phyloP scores from a whole-genome alignment of 23 tunicate genomes.

The Halocynthia aurantium region DNA sequence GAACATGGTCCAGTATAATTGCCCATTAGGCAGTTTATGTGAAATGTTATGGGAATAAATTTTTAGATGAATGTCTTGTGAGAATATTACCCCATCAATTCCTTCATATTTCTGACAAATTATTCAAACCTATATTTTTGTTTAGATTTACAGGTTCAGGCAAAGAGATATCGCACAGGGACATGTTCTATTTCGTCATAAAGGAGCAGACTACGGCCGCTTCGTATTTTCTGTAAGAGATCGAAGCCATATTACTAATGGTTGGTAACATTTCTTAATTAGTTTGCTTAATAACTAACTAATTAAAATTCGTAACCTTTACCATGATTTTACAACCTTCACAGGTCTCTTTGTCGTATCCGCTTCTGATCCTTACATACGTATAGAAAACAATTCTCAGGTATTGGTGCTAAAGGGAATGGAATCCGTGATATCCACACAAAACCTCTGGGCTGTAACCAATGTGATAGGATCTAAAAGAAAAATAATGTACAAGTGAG shows the following conservation, averaged over 20 bases:
- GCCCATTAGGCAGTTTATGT: too few species aligned
- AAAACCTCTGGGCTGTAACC: conserved; percentile 22
- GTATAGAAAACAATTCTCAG: conserved; percentile 16
- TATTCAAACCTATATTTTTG: neutral
- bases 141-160: conserved; percentile 65
- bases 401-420: conserved; percentile 36
- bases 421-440: conserved; percentile 16
- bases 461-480: conserved; percentile 48
- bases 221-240: conserved; percentile 88
- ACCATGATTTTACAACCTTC: neutral
- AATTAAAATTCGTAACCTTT: neutral
- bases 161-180: conserved; percentile 44
- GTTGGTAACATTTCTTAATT: conserved; percentile 12
- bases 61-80: neutral
- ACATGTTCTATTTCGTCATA: conserved; percentile 58
- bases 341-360: conserved; percentile 62
- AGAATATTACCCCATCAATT: neutral
- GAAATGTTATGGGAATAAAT: neutral
- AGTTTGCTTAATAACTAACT: conserved; percentile 1
- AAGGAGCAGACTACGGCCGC: conserved; percentile 48
- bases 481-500: conserved; percentile 56
- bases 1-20: neutral
- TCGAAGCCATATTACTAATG: conserved; percentile 54
- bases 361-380: conserved; percentile 59
- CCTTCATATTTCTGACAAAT: neutral